These are phyloP conservation scores for Andrena cerasifolii DNA, from an alignment of 1,140 invertebrate genomes.

Conservation along the genomic window DNA sequence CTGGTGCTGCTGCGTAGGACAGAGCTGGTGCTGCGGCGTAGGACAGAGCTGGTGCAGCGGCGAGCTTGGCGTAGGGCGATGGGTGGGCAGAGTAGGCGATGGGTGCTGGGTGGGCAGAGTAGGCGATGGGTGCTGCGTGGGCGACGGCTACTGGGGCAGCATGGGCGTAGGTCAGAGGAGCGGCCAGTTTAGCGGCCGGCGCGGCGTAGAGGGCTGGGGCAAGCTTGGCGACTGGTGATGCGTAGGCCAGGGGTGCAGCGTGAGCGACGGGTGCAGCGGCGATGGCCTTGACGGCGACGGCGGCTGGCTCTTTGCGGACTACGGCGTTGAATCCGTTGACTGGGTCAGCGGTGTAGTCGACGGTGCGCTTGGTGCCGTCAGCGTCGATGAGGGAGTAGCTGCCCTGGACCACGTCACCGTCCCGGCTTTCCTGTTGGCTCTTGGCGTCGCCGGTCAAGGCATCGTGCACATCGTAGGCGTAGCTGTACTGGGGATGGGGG, in stretches of 20 bases:
- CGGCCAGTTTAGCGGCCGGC: slow-evolving; percentile 9
- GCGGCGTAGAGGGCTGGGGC: slow-evolving; percentile 40
- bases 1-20: slow-evolving; percentile 15
- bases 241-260: slow-evolving; percentile 55
- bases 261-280: slow-evolving; percentile 53
- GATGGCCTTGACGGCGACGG: slow-evolving; percentile 68
- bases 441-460: slow-evolving; percentile 82
- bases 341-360: slow-evolving; percentile 85
- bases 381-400: slow-evolving; percentile 82
- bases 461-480: slow-evolving; percentile 82
- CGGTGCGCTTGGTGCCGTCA: slow-evolving; percentile 84
- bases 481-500: slow-evolving; percentile 80
- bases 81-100: background rate
- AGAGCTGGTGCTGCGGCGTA: slow-evolving; percentile 38
- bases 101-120: slow-evolving; percentile 26
- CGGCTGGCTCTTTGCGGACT: slow-evolving; percentile 83
- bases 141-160: slow-evolving; percentile 29
- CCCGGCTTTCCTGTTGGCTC: slow-evolving; percentile 81
- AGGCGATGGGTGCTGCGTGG: slow-evolving; percentile 35
- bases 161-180: slow-evolving; percentile 25
- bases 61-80: slow-evolving; percentile 42
- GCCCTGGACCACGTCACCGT: slow-evolving; percentile 82
- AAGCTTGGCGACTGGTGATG: slow-evolving; percentile 31
- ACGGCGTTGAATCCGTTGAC: slow-evolving; percentile 87
- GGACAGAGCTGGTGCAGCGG: slow-evolving; percentile 29